Base-by-base conservation (phyloP, 37 sponge, comb jelly and placozoan species). In the Chondrilla cf. caribensis region DNA sequence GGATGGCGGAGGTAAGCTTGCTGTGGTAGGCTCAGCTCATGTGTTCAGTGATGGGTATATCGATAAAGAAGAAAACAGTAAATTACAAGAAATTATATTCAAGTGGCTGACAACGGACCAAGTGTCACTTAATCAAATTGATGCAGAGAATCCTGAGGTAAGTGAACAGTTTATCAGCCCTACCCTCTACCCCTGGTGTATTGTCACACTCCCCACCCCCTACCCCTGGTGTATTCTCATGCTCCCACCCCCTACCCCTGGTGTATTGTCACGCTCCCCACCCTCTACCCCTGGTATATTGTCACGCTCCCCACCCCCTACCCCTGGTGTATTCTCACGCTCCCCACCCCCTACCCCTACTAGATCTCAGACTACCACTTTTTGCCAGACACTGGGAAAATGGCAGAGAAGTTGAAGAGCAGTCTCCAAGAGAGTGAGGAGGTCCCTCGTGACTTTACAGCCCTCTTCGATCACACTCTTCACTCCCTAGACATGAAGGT, bases 121-220 rank as follows among this genome's bases (percentile, higher is more conserved):
- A 41, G 79, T 98, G 68, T 38, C 86, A 36, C 87, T 98, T 38
- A 96, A 98, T 66, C 33, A 60, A 21, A 98, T 98, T 36, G 99
- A 98, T 86, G 96, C 95, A 65, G 96, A 98, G 17, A 93, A 96
- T 82, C 99, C 99, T 24, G 97, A 96, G 83, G 97, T 96, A 14
- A 38, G 59, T 3, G 6, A 6, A 47, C 51, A 6, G 15, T 76
- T 11, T 22, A 28, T 36, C 17, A 1, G 40, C 29, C 40, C 31
- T 18, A 3, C 18, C 33, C 32, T 11, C 47, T 31, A 40, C 26
- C 22, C 44, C 11, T 41, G n/a, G 54, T 41, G 3, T 54, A 22
- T 6, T 6, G 51, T 14, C 9, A 11, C 11, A 6, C 6, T 14
- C 51, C 6, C 51, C 6, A 6, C 51, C 51, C 51, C 11, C 9